phyloP scores from a whole-genome alignment of 2,113 vertebrate genomes.

The Lynx canadensis region DNA sequence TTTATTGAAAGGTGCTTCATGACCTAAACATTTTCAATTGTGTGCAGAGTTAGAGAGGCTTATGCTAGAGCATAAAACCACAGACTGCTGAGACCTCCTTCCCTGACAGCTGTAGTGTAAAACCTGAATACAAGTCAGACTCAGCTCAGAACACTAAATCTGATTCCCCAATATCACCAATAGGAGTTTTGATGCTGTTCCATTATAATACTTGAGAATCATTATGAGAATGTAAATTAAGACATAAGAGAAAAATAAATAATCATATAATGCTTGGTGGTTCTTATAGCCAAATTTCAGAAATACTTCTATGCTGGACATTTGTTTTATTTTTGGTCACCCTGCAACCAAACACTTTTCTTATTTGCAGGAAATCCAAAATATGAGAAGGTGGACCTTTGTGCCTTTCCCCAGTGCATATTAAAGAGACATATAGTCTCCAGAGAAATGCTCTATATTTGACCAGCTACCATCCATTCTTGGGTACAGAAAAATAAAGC shows the following conservation, averaged over 20 bases:
- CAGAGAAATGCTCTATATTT: background rate
- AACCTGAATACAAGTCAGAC: background rate
- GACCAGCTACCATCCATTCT: background rate
- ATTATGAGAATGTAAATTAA: background rate
- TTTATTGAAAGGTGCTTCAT: background rate
- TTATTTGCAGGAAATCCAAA: background rate
- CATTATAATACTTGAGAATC: background rate
- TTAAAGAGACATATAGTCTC: background rate
- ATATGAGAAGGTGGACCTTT: background rate
- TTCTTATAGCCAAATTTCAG: background rate
- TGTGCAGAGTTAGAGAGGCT: background rate
- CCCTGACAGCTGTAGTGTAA: background rate
- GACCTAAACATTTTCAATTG: conserved; percentile 35
- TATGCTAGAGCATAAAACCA: background rate
- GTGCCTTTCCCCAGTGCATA: background rate
- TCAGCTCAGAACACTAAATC: conserved; percentile 7
- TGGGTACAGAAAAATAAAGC: background rate
- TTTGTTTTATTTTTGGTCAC: background rate
- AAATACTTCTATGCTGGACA: background rate
- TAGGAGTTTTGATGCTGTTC: background rate
- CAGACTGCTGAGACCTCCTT: background rate
- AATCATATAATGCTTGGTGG: background rate
- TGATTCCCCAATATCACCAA: background rate
- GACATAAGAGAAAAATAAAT: background rate
- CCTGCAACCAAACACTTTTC: background rate